Evolutionary conservation across 2,113 vertebrate genomes (phyloP), one percentile per base, ranked within the genome.

Genomic region (Carassius auratus): DNA sequence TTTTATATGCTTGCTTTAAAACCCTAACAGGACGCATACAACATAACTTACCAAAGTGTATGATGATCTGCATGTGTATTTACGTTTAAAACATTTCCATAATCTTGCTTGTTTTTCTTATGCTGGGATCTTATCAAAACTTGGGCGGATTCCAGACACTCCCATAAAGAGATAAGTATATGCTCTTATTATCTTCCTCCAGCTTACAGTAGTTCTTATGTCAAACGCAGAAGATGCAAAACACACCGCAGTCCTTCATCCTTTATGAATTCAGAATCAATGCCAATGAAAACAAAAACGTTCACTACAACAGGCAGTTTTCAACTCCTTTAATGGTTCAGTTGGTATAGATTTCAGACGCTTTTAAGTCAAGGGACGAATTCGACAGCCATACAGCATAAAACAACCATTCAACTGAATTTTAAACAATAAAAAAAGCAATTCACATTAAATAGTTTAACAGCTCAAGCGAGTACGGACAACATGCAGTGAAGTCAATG

Each of bases 301-400:
- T 57, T 55, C 23, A 73, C 50, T 23, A 69, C 71, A 45, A 61
- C 26, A 23, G n/a, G 30, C 85, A 76, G 78, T 68, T 87, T 91
- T 92, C 94, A 93, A 92, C 90, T 92, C 90, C 92, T 91, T 95
- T 95, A 94, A 94, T 95, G 92, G 92, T 94, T 93, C 92, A 94
- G 90, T 93, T 93, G 90, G 91, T 93, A 94, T 91, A 93, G 91
- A 91, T 92, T 93, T 95, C 93, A 93, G 93, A 95, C 94, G 94
- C 94, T 93, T 94, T 92, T 91, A 92, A 76, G 90, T 94, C 88
- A 90, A 92, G 77, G 66, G 89, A 94, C 91, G 93, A 91, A 89
- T 89, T 92, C 90, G 93, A 93, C 92, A 92, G 90, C 92, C 91
- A 88, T 91, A 91, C 86, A 88, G 91, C 38, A 84, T 64, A 64